These are phyloP conservation scores for Platalea minor DNA, from an alignment of 2,797 vertebrate genomes.

Conservation along the genomic window DNA sequence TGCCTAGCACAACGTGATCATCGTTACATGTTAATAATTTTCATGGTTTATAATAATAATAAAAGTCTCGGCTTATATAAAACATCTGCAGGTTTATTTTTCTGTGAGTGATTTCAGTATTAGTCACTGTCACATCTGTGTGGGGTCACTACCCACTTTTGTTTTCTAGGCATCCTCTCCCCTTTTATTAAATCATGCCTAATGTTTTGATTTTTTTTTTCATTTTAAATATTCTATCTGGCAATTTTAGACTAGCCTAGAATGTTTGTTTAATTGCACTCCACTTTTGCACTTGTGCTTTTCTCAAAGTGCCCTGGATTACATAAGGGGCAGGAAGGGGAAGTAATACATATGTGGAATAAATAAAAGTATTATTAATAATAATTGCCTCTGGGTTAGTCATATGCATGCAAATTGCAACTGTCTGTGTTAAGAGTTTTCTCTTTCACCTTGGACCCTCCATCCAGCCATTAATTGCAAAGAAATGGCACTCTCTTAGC, in stretches of 20 bases:
- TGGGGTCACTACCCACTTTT: neutral
- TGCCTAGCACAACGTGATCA: neutral
- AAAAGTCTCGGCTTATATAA: neutral
- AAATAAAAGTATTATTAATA: slow-evolving; percentile 14
- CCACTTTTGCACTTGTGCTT: neutral
- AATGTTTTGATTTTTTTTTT: neutral
- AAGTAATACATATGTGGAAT: neutral
- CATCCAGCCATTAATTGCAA: slow-evolving; percentile 1
- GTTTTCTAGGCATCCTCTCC: neutral
- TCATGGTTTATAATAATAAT: neutral
- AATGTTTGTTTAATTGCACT: neutral
- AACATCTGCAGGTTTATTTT: slow-evolving; percentile 1
- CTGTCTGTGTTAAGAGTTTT: neutral
- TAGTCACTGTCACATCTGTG: neutral
- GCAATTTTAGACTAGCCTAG: neutral
- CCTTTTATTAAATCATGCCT: neutral
- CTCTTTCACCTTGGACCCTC: slow-evolving; percentile 10
- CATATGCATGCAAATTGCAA: neutral
- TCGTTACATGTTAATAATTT: neutral
- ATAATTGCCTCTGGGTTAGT: slow-evolving; percentile 15
- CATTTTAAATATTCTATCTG: neutral
- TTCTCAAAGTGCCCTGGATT: neutral
- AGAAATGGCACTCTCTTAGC: neutral
- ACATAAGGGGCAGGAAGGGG: neutral
- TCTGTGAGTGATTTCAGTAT: neutral